Conservation (phyloP, 2,113 vertebrate species). For the Aptenodytes forsteri region DNA sequence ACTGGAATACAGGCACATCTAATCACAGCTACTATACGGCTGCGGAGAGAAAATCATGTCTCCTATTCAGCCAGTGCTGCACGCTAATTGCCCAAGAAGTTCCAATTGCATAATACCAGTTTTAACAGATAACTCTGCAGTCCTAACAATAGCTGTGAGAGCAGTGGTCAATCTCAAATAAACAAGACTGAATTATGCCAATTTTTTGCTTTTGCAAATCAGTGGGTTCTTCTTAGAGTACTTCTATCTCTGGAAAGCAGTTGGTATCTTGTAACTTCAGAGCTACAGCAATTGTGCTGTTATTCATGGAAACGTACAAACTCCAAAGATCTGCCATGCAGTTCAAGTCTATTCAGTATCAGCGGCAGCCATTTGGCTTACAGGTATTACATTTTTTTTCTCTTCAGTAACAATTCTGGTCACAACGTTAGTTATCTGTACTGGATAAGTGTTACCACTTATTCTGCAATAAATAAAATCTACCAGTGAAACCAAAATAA, state of each 20-base stretch:
- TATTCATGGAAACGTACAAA: neutral
- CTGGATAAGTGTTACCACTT: neutral
- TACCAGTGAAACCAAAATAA: neutral
- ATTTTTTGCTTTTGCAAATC: neutral
- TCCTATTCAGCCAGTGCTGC: neutral
- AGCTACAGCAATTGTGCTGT: neutral
- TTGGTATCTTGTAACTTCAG: neutral
- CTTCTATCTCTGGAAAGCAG: neutral
- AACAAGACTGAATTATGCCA: neutral
- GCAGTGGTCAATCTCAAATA: neutral
- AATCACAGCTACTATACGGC: neutral
- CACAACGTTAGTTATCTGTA: neutral
- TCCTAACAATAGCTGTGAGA: neutral
- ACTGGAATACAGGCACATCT: neutral
- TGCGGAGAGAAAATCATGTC: slow-evolving; percentile 12
- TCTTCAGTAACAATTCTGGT: neutral
- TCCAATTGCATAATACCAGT: neutral
- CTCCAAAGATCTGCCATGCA: neutral
- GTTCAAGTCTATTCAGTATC: neutral
- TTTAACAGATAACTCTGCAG: neutral
- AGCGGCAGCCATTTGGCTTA: neutral
- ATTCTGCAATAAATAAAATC: neutral
- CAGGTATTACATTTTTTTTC: neutral
- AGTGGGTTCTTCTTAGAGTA: neutral
- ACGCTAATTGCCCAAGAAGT: neutral